Percentiles rank a stretch among this genome's conserved stretches.
phyloP scores from a whole-genome alignment of 2,113 vertebrate genomes.

The Aphelocoma coerulescens region DNA sequence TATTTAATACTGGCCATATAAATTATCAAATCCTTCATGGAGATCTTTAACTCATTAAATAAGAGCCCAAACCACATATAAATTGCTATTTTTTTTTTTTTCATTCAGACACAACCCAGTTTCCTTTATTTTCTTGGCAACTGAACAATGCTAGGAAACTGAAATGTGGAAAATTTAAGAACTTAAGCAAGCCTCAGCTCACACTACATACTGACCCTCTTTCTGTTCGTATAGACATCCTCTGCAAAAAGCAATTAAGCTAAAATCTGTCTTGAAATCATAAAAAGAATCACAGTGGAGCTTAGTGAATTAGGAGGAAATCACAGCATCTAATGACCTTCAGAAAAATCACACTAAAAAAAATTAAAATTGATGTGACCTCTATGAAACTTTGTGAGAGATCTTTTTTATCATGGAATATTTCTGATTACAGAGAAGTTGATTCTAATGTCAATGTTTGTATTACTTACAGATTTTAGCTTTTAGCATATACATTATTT shows the following conservation, averaged over 20 bases:
- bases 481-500: background rate
- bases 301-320: background rate
- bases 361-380: background rate
- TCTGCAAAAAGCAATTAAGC: background rate
- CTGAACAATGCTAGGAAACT: background rate
- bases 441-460: background rate
- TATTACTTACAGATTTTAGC: background rate
- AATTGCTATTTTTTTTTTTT: background rate
- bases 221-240: background rate
- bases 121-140: background rate
- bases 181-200: background rate
- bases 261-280: background rate
- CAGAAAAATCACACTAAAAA: background rate
- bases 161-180: background rate
- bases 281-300: background rate
- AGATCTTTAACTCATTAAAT: background rate
- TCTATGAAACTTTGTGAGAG: background rate
- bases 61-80: background rate
- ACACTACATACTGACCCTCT: background rate
- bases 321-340: background rate
- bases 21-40: background rate
- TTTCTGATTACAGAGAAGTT: background rate
- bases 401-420: background rate
- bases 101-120: background rate
- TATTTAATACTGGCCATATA: background rate